Base-by-base conservation (phyloP, 2,113 vertebrate genomes). In the Corvus hawaiiensis region DNA sequence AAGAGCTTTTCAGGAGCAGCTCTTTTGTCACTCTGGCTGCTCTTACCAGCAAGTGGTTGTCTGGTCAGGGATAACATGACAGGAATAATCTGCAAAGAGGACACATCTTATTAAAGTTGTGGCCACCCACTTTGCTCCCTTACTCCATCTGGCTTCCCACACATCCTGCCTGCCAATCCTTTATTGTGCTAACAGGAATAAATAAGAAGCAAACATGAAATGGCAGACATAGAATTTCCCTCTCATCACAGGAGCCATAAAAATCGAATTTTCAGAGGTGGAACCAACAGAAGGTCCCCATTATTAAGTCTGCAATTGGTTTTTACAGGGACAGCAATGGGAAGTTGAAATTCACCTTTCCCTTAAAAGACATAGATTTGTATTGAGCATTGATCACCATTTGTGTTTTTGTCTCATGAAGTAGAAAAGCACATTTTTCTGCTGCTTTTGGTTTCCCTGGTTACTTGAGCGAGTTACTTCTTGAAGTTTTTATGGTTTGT, bases 31-130 rank as follows among this genome's bases (percentile, higher is more conserved):
- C 19, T 75, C 13, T 55, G 44, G 30, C 21, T 77, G 67, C 63
- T 62, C 30, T 51, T 84, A 59, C 21, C 41, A 84, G 26, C 64
- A 74, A 83, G 66, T 26, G 32, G 24, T 56, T 78, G 39, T 58
- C 52, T 37, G 62, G 49, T 37, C 74, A 79, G 22, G 17, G 62
- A 74, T 94, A 94, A 95, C 44, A 11, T 46, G 89, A 92, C 72
- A 92, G 83, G 51, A 92, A 73, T 78, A 84, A 95, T 87, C 58
- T 90, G 44, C 67, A 87, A 87, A 86, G 37, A 93, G 66, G 61
- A 94, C 77, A 71, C 49, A 35, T 79, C 90, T 88, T 84, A 88
- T 85, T 91, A 87, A 73, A 89, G 35, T 74, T 71, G 41, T 9
- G 10, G 54, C 66, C 78, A 76, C 94, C 69, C 82, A 94, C 95